phyloP scores from a whole-genome alignment of 1,140 invertebrate genomes.

The Polyergus mexicanus region DNA sequence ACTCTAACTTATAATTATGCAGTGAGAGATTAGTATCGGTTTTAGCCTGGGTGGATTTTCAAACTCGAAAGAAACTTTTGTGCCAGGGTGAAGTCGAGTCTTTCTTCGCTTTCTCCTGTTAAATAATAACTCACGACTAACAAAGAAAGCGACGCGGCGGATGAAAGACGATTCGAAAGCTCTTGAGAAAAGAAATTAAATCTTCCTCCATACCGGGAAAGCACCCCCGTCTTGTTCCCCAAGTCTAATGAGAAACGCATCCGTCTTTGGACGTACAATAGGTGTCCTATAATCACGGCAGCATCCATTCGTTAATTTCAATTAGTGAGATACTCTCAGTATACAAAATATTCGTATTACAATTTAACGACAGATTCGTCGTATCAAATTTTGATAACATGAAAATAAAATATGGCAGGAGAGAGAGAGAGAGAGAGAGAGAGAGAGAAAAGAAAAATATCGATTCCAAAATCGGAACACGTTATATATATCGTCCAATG shows the following conservation, averaged over 20 bases:
- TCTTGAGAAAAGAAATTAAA: slow-evolving; percentile 54
- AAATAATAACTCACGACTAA: slow-evolving; percentile 55
- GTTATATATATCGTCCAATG: too few species aligned
- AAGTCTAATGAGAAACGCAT: slow-evolving; percentile 40
- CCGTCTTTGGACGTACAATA: slow-evolving; percentile 24
- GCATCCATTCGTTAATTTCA: slow-evolving; percentile 41
- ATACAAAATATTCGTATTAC: background rate
- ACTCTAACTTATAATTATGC: slow-evolving; percentile 53
- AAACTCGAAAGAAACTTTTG: slow-evolving; percentile 42
- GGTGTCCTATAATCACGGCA: slow-evolving; percentile 6
- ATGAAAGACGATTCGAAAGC: slow-evolving; percentile 44
- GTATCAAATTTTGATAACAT: background rate
- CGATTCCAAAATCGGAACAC: too few species aligned
- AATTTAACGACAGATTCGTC: slow-evolving; percentile 16
- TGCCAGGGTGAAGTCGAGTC: slow-evolving; percentile 16
- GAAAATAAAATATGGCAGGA: background rate
- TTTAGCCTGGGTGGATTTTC: slow-evolving; percentile 18
- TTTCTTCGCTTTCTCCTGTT: slow-evolving; percentile 36
- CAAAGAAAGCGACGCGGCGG: slow-evolving; percentile 37
- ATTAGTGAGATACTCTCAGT: slow-evolving; percentile 6
- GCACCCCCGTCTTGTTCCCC: background rate
- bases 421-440: too few species aligned
- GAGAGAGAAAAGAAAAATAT: too few species aligned
- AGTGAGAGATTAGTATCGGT: slow-evolving; percentile 40
- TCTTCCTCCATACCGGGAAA: slow-evolving; percentile 7